Evolutionary conservation across 1,140 invertebrate genomes (phyloP), one percentile per base, ranked within the genome.

Genomic region (Lepidotrigona ventralis): DNA sequence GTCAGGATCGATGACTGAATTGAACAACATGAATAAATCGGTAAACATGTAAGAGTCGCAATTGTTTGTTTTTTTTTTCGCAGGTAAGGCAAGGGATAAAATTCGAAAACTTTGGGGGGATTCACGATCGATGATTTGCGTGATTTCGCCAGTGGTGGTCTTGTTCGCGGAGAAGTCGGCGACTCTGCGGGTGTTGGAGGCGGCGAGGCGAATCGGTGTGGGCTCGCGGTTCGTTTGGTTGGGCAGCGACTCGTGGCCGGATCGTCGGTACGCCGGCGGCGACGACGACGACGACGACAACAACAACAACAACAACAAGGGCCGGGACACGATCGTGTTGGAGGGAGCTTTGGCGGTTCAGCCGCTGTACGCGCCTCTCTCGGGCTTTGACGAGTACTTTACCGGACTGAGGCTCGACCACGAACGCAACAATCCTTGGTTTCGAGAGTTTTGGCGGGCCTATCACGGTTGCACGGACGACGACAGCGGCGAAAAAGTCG

Each of bases 391-490:
- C 77, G 91, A 94, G 4, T 95, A 96, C 85, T 95, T 96, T 79
- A 94, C 88, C 0, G 86, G 71, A n/a, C 87, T 95, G 19, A 90
- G 73, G 2, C 89, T 93, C 1, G 85, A 90, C 0, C 93, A 93
- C 77, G 88, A 91, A 29, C 68, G 74, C 4, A 81, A 92, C 11
- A 95, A 95, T 90, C 95, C 95, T 1, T 95, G 95, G 97, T 96
- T 97, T 80, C 81, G 90, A 2, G 97, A 97, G 90, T 96, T 95
- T 86, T 97, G 96, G 96, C 93, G 95, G 64, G 93, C 95, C 21
- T 94, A 95, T 73, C 96, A 96, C 86, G 80, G 89, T 58, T 95
- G 95, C 87, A 84, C 77, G 9, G 58, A 75, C n/a, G 78, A 60
- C 1, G 58, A 19, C 8, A 21, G 11, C 15, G 63, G 8, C 63